These are phyloP conservation scores for Bostrychus sinensis DNA, from an alignment of 2,113 vertebrate species.

Conservation along the genomic window DNA sequence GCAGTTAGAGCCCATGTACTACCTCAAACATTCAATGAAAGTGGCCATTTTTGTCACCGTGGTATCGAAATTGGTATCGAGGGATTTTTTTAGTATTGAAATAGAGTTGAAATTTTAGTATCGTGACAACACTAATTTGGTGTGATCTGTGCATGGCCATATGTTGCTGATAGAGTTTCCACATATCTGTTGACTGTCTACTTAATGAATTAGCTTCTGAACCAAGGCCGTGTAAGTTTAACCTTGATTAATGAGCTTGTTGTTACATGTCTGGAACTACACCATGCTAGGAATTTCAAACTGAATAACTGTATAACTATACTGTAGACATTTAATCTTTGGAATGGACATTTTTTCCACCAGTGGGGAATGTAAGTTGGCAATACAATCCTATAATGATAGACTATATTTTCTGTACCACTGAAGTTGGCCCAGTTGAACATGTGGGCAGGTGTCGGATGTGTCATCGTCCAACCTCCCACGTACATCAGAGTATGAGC, in stretches of 20 bases:
- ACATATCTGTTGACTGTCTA: not conserved
- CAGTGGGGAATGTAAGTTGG: not conserved
- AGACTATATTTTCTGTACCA: not conserved
- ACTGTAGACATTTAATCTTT: conserved; percentile 3
- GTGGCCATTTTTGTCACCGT: too few species aligned
- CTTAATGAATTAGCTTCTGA: conserved; percentile 18
- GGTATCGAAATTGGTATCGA: too few species aligned
- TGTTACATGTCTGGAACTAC: conserved; percentile 16
- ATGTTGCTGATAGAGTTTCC: not conserved
- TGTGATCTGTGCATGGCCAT: not conserved
- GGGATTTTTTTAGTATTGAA: too few species aligned
- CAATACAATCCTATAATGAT: not conserved
- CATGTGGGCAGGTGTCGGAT: conserved; percentile 6
- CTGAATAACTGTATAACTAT: not conserved
- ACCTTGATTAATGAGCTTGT: conserved; percentile 22
- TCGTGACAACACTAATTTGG: not conserved
- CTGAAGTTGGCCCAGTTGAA: conserved; percentile 19
- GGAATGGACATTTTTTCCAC: not conserved
- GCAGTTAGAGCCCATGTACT: too few species aligned
- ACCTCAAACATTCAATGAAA: too few species aligned
- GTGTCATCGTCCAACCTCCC: conserved; percentile 5
- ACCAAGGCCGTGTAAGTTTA: conserved; percentile 1
- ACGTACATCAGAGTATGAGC: not conserved
- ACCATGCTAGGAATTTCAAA: conserved; percentile 10
- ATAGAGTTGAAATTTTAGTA: too few species aligned